Evolutionary conservation across 2,797 vertebrate genomes (phyloP), one percentile per base, ranked within the genome.

Genomic region (Lemur catta): DNA sequence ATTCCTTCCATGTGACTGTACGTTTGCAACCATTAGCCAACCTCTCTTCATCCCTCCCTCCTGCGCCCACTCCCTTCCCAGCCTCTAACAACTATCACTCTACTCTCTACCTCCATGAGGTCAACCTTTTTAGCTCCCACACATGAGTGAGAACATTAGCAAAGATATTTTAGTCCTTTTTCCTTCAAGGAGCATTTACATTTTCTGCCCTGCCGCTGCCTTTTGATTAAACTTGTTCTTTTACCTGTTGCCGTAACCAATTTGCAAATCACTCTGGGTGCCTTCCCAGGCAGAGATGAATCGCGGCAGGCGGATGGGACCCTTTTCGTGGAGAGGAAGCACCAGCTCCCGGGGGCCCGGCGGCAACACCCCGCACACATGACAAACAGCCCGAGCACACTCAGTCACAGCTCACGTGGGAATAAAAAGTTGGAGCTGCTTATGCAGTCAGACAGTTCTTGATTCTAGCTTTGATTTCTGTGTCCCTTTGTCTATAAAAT

Each of bases 191-290:
- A 74, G 20, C 17, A n/a, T 71, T 81, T 57, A 41, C 17, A 28
- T 71, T 93, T 84, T 87, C 63, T 82, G 57, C 35, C 38, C 43
- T 46, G n/a, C 79, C 85, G 43, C 55, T 30, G 30, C 46, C 59
- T 78, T 95, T 78, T 74, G 50, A 38, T 86, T 81, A 24, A 92
- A 82, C 26, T 41, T 72, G 30, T 71, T 89, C 93, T 63, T n/a
- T 72, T 43, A 65, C 59, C 67, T 93, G 46, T 91, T 81, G 30
- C 65, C 55, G 9, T 90, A 74, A 75, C 50, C 63, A 50, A 11
- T 80, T 57, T 91, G 81, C 57, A 33, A 69, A 38, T 67, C n/a
- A 28, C 35, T 61, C 43, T 72, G 69, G 55, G 22, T 30, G 41
- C 59, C 75, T 81, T 90, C 78, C 55, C 41, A 52, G 48, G 87